Conservation (phyloP, 1,140 invertebrate species). For the Cydia fagiglandana region DNA sequence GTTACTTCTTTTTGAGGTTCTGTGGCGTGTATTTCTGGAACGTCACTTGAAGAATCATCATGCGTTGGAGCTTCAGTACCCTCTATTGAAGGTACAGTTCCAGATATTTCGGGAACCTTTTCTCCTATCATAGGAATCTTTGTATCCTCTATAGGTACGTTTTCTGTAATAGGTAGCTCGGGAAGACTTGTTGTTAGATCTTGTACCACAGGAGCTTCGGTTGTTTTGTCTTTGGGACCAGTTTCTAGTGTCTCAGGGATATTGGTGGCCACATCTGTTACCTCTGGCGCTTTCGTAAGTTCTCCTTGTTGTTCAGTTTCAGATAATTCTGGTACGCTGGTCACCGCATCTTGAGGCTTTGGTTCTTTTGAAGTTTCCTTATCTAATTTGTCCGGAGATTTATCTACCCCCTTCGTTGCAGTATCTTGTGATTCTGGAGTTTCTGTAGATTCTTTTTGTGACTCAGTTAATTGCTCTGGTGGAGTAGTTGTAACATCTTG, state of each 20-base stretch:
- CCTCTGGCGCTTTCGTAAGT: slow-evolving; percentile 39
- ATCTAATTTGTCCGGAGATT: not conserved
- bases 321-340: slow-evolving; percentile 30
- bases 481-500: slow-evolving; percentile 5
- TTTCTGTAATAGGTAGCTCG: not conserved
- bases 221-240: not conserved
- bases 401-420: not conserved
- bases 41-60: not conserved
- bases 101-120: not conserved
- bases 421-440: not conserved
- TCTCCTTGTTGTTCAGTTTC: slow-evolving; percentile 27
- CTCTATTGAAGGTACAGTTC: not conserved
- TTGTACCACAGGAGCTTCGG: not conserved
- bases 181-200: not conserved
- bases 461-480: not conserved
- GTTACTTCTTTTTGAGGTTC: slow-evolving; percentile 31
- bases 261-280: slow-evolving; percentile 14
- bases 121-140: not conserved
- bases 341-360: slow-evolving; percentile 15
- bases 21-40: slow-evolving; percentile 7
- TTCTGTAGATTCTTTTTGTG: not conserved
- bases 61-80: not conserved
- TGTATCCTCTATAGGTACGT: not conserved
- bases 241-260: slow-evolving; percentile 6
- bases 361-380: slow-evolving; percentile 31